Evolutionary conservation across 1,140 invertebrate genomes (phyloP).

Genomic region (Drosophila pallidifrons): DNA sequence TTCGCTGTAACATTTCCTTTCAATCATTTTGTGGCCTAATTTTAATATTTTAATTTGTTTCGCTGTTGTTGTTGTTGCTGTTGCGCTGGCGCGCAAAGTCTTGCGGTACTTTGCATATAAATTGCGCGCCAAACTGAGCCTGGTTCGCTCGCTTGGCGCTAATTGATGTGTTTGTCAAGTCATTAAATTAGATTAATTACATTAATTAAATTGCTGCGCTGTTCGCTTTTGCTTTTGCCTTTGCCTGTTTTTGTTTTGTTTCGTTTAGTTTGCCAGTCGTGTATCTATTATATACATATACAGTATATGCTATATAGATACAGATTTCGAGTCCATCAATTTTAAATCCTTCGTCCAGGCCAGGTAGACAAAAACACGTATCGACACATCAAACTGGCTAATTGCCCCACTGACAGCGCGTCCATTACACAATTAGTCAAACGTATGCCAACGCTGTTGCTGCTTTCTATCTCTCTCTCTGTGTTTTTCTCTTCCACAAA

Average conservation of each 20-base stretch:
- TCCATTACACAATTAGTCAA: constrained; percentile 53
- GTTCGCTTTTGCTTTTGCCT: constrained; percentile 11
- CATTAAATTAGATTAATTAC: constrained; percentile 84
- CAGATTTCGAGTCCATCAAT: neutral
- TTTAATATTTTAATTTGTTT: constrained; percentile 84
- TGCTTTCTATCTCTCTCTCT: constrained; percentile 14
- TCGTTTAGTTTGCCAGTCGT: constrained; percentile 22
- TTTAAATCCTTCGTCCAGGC: constrained; percentile 18
- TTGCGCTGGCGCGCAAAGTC: constrained; percentile 39
- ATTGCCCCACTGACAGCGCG: constrained; percentile 52
- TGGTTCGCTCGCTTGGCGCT: constrained; percentile 50
- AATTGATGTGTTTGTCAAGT: constrained; percentile 84
- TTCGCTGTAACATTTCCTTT: constrained; percentile 71
- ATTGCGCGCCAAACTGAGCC: constrained; percentile 56
- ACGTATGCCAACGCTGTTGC: constrained; percentile 21
- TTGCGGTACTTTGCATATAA: constrained; percentile 78
- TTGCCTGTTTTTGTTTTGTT: constrained; percentile 32
- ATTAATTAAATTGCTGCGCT: constrained; percentile 76
- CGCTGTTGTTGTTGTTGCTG: constrained; percentile 37
- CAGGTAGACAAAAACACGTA: constrained; percentile 14
- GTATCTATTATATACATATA: neutral
- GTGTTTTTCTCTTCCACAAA: neutral
- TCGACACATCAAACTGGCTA: constrained; percentile 59
- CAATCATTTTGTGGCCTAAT: constrained; percentile 84
- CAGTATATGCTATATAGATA: neutral